phyloP scores from a whole-genome alignment of 2,888 invertebrate species.

The Hypolimnas misippus region DNA sequence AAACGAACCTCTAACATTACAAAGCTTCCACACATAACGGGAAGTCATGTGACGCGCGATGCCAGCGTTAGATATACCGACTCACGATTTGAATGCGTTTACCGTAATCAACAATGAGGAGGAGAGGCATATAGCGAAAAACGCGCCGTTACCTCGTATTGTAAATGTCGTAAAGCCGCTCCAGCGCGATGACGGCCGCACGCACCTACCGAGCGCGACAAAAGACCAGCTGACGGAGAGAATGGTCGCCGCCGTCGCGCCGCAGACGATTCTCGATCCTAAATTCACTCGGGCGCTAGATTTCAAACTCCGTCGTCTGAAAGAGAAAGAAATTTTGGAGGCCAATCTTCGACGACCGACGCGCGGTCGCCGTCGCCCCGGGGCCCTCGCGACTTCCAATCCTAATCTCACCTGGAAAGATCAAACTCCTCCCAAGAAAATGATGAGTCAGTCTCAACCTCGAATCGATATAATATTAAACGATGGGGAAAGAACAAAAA shows the following conservation, averaged over 20 bases:
- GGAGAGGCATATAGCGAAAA: constrained; percentile 28
- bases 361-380: constrained; percentile 58
- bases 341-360: constrained; percentile 65
- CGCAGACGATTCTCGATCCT: constrained; percentile 66
- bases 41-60: constrained; percentile 52
- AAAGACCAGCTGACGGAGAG: constrained; percentile 30
- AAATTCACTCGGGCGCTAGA: constrained; percentile 89
- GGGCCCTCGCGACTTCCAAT: constrained; percentile 61
- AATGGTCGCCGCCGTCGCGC: constrained; percentile 45
- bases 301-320: constrained; percentile 87
- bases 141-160: constrained; percentile 46
- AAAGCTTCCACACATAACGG: constrained; percentile 14
- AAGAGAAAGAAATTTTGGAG: constrained; percentile 82
- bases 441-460: constrained; percentile 62
- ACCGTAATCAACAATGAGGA: constrained; percentile 57
- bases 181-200: constrained; percentile 52
- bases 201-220: constrained; percentile 35
- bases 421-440: constrained; percentile 45
- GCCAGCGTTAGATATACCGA: constrained; percentile 58
- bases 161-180: constrained; percentile 69
- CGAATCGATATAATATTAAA: constrained; percentile 55
- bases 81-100: constrained; percentile 60
- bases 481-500: constrained; percentile 48
- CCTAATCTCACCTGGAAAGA: constrained; percentile 84
- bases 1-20: not conserved